These are phyloP conservation scores for Sapayoa aenigma DNA, from an alignment of 2,113 vertebrate species.

Conservation along the genomic window DNA sequence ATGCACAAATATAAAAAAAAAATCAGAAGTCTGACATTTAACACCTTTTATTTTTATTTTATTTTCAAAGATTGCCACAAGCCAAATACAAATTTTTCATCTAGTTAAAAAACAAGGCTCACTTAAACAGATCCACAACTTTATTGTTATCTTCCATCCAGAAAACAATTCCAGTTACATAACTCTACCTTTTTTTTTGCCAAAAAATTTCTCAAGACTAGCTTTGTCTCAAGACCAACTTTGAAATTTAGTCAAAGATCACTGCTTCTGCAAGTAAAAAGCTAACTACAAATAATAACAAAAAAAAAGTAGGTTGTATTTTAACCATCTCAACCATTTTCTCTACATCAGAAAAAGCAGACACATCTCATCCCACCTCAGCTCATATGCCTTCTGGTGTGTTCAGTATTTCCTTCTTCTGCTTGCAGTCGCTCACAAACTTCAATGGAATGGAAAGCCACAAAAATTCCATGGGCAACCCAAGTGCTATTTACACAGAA, in stretches of 20 bases:
- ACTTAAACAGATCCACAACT: neutral
- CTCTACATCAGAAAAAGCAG: neutral
- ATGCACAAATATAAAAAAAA: neutral
- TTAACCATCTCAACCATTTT: neutral
- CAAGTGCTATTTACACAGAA: neutral
- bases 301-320: neutral
- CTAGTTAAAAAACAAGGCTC: neutral
- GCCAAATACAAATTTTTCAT: neutral
- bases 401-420: neutral
- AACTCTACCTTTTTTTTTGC: neutral
- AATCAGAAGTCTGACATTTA: neutral
- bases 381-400: neutral
- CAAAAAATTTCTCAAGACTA: neutral
- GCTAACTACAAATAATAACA: neutral
- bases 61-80: neutral
- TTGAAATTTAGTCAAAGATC: neutral
- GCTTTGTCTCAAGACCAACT: neutral
- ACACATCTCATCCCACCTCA: constrained; percentile 21
- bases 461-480: neutral
- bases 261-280: neutral
- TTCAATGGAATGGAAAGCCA: neutral
- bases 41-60: neutral
- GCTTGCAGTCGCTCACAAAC: neutral
- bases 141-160: neutral
- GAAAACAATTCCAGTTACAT: neutral